Evolutionary conservation across 2,888 invertebrate genomes (phyloP).

Genomic region (Autographa gamma): DNA sequence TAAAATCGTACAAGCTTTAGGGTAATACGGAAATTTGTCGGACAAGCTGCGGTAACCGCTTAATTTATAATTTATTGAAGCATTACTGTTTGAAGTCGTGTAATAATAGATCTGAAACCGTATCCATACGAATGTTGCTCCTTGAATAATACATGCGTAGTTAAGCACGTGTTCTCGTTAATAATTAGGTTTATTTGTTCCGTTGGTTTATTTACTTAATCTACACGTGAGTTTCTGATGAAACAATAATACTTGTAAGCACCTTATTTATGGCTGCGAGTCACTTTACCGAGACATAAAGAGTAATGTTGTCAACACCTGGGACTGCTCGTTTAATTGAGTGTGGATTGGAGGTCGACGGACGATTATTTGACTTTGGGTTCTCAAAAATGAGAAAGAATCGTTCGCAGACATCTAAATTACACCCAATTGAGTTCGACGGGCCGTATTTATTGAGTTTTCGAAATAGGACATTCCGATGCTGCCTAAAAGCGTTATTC

Average conservation of each 20-base stretch:
- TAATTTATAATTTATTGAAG: conserved; percentile 25
- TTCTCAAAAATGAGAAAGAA: not conserved
- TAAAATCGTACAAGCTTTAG: not conserved
- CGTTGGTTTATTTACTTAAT: not conserved
- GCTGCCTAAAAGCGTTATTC: no score
- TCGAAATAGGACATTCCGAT: no score
- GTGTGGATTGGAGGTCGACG: not conserved
- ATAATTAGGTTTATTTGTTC: not conserved
- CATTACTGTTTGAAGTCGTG: conserved; percentile 7
- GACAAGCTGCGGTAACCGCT: not conserved
- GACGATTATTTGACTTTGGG: not conserved
- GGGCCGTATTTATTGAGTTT: no score
- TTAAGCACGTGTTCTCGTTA: not conserved
- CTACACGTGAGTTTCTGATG: not conserved
- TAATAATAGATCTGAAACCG: conserved; percentile 10
- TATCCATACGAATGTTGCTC: conserved; percentile 3
- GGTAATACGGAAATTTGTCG: not conserved
- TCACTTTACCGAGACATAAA: not conserved
- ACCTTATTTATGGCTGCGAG: not conserved
- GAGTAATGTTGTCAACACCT: not conserved
- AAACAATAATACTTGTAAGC: not conserved
- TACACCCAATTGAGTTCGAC: not conserved
- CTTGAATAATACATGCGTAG: conserved; percentile 1
- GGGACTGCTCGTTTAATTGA: not conserved
- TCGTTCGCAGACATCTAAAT: not conserved